phyloP scores from a whole-genome alignment of 2,113 vertebrate genomes.

The Odontesthes bonariensis region DNA sequence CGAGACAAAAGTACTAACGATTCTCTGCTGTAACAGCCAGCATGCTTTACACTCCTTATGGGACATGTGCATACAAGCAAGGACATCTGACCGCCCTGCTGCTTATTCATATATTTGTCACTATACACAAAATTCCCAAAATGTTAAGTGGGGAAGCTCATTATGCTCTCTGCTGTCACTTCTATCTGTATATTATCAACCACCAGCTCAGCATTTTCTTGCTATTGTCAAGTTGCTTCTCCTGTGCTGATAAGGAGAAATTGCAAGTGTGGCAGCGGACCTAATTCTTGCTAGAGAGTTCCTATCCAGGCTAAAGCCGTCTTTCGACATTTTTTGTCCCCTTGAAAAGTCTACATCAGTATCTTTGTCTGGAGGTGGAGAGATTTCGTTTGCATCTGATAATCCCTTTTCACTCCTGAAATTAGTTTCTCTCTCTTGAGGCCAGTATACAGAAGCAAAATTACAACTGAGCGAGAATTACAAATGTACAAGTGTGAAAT shows the following conservation, averaged over 20 bases:
- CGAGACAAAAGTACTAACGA: conserved; percentile 69
- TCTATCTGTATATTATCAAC: conserved; percentile 47
- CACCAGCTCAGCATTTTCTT: conserved; percentile 62
- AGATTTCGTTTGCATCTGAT: conserved; percentile 72
- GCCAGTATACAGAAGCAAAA: conserved; percentile 58
- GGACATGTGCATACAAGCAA: conserved; percentile 2
- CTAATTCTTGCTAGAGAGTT: conserved; percentile 69
- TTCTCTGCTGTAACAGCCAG: conserved; percentile 24
- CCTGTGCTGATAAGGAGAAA: conserved; percentile 75
- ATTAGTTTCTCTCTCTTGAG: conserved; percentile 74
- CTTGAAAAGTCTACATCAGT: conserved; percentile 69
- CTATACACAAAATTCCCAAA: conserved; percentile 37
- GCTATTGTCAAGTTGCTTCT: conserved; percentile 65
- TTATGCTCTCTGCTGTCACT: conserved; percentile 50
- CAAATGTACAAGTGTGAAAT: conserved; percentile 72
- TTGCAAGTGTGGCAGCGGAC: conserved; percentile 65
- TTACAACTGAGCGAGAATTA: conserved; percentile 73
- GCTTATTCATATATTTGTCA: conserved; percentile 52
- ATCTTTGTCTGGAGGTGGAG: conserved; percentile 75
- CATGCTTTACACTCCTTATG: neutral
- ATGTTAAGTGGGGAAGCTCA: conserved; percentile 42
- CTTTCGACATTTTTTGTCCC: conserved; percentile 66
- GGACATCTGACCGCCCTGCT: neutral
- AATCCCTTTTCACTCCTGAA: conserved; percentile 72
- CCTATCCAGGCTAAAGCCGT: conserved; percentile 57